Base-by-base conservation (phyloP, 2,888 invertebrate genomes). In the Synanthedon andrenaeformis region DNA sequence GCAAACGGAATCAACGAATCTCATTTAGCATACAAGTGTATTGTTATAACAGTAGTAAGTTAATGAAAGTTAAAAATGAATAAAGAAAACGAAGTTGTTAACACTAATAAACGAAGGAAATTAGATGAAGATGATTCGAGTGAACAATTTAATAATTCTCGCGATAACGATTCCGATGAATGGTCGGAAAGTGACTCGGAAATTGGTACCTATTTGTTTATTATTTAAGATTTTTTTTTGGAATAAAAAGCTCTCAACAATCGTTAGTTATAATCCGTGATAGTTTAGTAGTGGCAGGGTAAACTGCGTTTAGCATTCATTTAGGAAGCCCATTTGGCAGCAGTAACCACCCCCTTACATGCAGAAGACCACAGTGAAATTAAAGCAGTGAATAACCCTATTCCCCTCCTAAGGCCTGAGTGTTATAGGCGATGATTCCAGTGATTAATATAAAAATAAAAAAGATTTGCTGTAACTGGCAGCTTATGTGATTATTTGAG, bases 171-270 rank as follows among this genome's bases (percentile, higher is more conserved):
- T 62, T 85, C 85, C 1, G 85, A 85, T 63, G 79, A 75, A 56
- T 86, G 84, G 84, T 76, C 81, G 0, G 81, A 80, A 56, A 75
- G 82, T 1, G 83, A 80, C 4, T 72, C 69, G 59, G 82, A 80
- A 49, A 69, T 63, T 61, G 80, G 79, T 82, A 72, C 54, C 14
- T 23, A 8, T 5, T 19, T 13, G 12, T 48, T 8, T 35, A 52
- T 17, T 41, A 19, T n/a, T 42, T 4, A 41, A 8, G 13, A 42
- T 5, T 52, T 3, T 14, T n/a, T 42, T 35, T 19, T 19, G 19
- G 8, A 1, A 8, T 51, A 12, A 14, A 17, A 19, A 12, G 8
- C 8, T 50, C 3, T 23, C 4, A 23, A 23, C 19, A 49, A 49
- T 19, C 8, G 8, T 28, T 28, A 28, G 28, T 28, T 28, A 10